phyloP scores from a whole-genome alignment of 1,140 invertebrate genomes.

The Bombus impatiens region DNA sequence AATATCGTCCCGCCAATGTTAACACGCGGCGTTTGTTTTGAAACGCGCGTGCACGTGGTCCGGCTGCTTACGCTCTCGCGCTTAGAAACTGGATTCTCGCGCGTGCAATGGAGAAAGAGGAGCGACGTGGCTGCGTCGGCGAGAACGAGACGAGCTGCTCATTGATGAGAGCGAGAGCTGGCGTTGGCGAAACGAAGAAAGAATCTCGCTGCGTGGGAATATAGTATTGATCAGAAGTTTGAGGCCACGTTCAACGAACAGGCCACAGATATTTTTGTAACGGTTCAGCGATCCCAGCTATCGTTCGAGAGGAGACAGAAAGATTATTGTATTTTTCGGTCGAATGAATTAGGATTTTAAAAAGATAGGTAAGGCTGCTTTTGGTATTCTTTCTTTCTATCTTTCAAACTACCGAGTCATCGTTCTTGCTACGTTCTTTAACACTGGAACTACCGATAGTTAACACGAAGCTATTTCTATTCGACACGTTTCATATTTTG shows the following conservation, averaged over 20 bases:
- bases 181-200: background rate
- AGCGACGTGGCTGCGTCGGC: background rate
- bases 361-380: too few relatives aligned
- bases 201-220: constrained; percentile 20
- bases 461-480: too few relatives aligned
- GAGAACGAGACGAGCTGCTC: constrained; percentile 17
- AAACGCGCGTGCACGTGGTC: constrained; percentile 38
- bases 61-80: background rate
- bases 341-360: background rate
- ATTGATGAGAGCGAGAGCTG: constrained; percentile 17
- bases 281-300: background rate
- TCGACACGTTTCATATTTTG: too few relatives aligned
- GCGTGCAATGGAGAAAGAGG: background rate
- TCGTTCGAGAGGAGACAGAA: background rate
- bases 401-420: too few relatives aligned
- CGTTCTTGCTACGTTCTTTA: background rate
- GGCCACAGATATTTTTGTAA: background rate
- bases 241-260: constrained; percentile 2
- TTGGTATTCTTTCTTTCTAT: too few relatives aligned
- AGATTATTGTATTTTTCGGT: background rate
- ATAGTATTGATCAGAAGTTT: constrained; percentile 31
- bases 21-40: constrained; percentile 50
- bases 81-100: constrained; percentile 37
- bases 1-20: background rate
- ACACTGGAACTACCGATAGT: rapidly evolving